Evolutionary conservation across 1,140 invertebrate species (phyloP).

Genomic region (Neotoxoptera formosana): DNA sequence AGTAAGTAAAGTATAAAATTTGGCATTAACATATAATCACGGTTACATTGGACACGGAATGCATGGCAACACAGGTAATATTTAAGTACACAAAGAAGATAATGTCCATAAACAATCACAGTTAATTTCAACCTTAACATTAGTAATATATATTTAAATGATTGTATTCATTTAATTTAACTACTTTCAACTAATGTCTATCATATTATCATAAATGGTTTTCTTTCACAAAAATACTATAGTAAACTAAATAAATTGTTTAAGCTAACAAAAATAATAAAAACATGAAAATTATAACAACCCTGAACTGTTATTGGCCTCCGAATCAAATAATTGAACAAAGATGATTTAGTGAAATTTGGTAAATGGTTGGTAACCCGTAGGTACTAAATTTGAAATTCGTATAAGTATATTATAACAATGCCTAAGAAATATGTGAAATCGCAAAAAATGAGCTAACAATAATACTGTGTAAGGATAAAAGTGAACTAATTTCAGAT

Average conservation of each 20-base stretch:
- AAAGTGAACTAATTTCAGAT: slow-evolving; percentile 37
- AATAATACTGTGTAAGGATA: slow-evolving; percentile 50
- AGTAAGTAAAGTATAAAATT: slow-evolving; percentile 39
- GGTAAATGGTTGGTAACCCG: not conserved
- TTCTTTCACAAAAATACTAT: slow-evolving; percentile 14
- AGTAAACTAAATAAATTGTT: not conserved
- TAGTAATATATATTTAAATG: slow-evolving; percentile 28
- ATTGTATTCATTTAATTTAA: slow-evolving; percentile 22
- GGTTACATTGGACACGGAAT: slow-evolving; percentile 46
- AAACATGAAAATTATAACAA: slow-evolving; percentile 35
- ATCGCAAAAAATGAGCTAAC: slow-evolving; percentile 36
- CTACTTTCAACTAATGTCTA: not conserved
- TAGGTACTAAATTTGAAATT: slow-evolving; percentile 11
- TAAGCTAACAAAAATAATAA: not conserved
- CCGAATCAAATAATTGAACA: slow-evolving; percentile 4
- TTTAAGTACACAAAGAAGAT: slow-evolving; percentile 33
- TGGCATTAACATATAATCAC: slow-evolving; percentile 34
- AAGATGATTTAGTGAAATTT: slow-evolving; percentile 18
- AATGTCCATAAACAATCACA: slow-evolving; percentile 42
- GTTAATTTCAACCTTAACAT: slow-evolving; percentile 48
- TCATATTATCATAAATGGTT: not conserved
- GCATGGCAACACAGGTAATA: not conserved
- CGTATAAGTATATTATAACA: not conserved
- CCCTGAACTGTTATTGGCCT: slow-evolving; percentile 50
- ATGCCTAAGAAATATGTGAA: not conserved